phyloP scores from a whole-genome alignment of 2,797 vertebrate species.

The Mormyrops attenuatus region DNA sequence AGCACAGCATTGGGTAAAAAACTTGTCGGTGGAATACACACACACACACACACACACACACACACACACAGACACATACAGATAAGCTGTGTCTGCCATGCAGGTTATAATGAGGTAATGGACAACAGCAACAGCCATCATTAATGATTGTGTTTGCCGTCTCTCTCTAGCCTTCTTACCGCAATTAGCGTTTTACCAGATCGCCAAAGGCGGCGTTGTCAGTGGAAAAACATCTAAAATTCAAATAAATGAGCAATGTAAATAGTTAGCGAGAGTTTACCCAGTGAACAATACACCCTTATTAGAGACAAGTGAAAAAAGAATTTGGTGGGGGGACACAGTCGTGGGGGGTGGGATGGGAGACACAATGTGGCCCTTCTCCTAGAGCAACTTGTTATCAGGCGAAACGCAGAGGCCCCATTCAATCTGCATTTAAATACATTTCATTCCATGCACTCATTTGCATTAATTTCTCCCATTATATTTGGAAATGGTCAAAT shows the following conservation, averaged over 20 bases:
- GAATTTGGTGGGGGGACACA: slow-evolving; percentile 45
- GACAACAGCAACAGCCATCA: slow-evolving; percentile 85
- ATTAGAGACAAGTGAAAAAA: slow-evolving; percentile 87
- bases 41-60: slow-evolving; percentile 64
- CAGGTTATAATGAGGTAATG: slow-evolving; percentile 84
- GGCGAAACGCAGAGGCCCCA: slow-evolving; percentile 86
- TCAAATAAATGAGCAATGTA: slow-evolving; percentile 98
- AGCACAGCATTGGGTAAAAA: slow-evolving; percentile 66
- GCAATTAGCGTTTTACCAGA: slow-evolving; percentile 86
- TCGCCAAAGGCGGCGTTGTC: slow-evolving; percentile 67
- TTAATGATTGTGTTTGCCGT: slow-evolving; percentile 79
- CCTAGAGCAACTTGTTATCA: slow-evolving; percentile 98
- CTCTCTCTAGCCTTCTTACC: slow-evolving; percentile 61
- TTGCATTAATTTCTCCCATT: slow-evolving; percentile 99
- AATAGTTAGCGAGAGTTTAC: slow-evolving; percentile 98
- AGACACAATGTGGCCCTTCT: slow-evolving; percentile 96
- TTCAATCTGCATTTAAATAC: slow-evolving; percentile 99
- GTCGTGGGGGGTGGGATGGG: slow-evolving; percentile 35
- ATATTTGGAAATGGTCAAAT: slow-evolving; percentile 96
- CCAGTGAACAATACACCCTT: slow-evolving; percentile 94
- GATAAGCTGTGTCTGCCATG: slow-evolving; percentile 67
- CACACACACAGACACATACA: slow-evolving; percentile 68
- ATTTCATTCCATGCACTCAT: slow-evolving; percentile 96
- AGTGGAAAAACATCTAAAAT: slow-evolving; percentile 74
- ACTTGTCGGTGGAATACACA: slow-evolving; percentile 82